These are phyloP conservation scores for Drosophila neotestacea DNA, from an alignment of 2,888 invertebrate species.

Conservation along the genomic window DNA sequence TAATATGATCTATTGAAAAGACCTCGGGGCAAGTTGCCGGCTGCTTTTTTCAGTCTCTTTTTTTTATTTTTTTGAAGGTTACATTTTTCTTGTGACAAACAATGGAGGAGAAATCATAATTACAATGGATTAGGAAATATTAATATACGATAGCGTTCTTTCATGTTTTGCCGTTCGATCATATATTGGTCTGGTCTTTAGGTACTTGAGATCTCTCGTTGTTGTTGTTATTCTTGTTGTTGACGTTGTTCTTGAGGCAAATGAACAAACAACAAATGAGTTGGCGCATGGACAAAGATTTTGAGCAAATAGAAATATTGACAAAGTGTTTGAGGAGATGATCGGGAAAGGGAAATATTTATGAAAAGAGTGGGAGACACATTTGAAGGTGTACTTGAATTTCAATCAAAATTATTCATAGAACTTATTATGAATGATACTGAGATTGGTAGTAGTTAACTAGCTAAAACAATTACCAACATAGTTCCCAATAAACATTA, in stretches of 20 bases:
- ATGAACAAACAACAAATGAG: slow-evolving; percentile 68
- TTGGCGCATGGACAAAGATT: slow-evolving; percentile 69
- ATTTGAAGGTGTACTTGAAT: slow-evolving; percentile 12
- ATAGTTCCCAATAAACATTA: too few species aligned
- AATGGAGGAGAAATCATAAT: slow-evolving; percentile 74
- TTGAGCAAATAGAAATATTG: slow-evolving; percentile 51
- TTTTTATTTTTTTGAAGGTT: slow-evolving; percentile 57
- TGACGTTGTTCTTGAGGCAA: slow-evolving; percentile 58
- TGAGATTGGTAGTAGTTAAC: too few species aligned
- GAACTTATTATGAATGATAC: not conserved
- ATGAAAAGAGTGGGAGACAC: not conserved
- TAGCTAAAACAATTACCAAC: too few species aligned
- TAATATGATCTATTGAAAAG: slow-evolving; percentile 71
- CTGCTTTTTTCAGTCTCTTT: slow-evolving; percentile 17
- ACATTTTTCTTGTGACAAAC: slow-evolving; percentile 71
- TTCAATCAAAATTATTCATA: not conserved
- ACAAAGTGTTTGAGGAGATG: slow-evolving; percentile 22
- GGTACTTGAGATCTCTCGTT: slow-evolving; percentile 51
- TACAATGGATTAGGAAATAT: slow-evolving; percentile 79
- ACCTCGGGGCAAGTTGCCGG: slow-evolving; percentile 31
- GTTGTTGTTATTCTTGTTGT: slow-evolving; percentile 31
- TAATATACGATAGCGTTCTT: slow-evolving; percentile 63
- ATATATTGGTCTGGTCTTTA: slow-evolving; percentile 18
- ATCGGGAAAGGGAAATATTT: slow-evolving; percentile 4
- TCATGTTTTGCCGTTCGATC: slow-evolving; percentile 63